Percentiles rank a stretch among this genome's conserved stretches.
Evolutionary conservation across 2,888 invertebrate genomes (phyloP).

Genomic region (Danaus chrysippus): DNA sequence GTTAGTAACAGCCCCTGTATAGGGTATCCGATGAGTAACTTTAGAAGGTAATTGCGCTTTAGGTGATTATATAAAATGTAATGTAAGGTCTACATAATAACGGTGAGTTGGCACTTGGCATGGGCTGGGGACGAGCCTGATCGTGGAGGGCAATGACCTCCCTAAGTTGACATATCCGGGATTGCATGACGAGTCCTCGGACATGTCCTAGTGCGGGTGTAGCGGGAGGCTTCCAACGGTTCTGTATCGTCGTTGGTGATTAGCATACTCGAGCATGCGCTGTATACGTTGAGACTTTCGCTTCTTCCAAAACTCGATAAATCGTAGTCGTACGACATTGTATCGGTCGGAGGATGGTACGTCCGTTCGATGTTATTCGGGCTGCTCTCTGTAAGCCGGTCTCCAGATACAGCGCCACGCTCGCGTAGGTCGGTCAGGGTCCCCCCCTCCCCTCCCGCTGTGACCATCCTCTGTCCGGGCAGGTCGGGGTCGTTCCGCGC

Average conservation of each 20-base stretch:
- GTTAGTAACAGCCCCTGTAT: not conserved
- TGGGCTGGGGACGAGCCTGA: constrained; percentile 72
- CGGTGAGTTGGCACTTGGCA: constrained; percentile 67
- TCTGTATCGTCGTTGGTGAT: constrained; percentile 50
- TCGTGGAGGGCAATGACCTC: constrained; percentile 41
- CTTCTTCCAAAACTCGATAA: constrained; percentile 62
- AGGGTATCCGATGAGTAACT: not conserved
- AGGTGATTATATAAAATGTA: constrained; percentile 4
- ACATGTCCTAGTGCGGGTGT: constrained; percentile 24
- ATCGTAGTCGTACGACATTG: constrained; percentile 49
- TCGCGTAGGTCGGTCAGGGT: constrained; percentile 32
- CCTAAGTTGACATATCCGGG: constrained; percentile 3
- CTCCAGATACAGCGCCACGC: constrained; percentile 49
- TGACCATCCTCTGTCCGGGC: constrained; percentile 80
- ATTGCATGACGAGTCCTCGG: constrained; percentile 31
- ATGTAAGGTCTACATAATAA: constrained; percentile 10
- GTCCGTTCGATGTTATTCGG: constrained; percentile 42
- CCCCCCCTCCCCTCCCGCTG: constrained; percentile 36
- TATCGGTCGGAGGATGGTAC: constrained; percentile 78
- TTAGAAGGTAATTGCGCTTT: constrained; percentile 2
- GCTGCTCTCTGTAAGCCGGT: constrained; percentile 28
- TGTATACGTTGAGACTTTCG: constrained; percentile 74
- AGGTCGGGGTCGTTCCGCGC: constrained; percentile 98
- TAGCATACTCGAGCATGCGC: constrained; percentile 74
- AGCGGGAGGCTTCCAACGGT: constrained; percentile 57